Conservation (phyloP, 2,888 invertebrate genomes). For the Xylota segnis region DNA sequence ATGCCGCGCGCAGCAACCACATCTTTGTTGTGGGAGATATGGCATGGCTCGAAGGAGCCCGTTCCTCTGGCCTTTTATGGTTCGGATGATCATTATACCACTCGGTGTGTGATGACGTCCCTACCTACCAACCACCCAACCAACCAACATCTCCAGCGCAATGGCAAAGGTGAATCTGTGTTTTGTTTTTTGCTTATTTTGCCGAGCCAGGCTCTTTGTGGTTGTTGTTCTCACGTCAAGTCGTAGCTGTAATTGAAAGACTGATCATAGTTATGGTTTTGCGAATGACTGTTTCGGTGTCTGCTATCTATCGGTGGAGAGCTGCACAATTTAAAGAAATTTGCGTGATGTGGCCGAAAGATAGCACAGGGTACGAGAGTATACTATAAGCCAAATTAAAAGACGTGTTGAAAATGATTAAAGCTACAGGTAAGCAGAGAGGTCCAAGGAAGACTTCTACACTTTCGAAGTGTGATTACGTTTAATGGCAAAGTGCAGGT, state of each 20-base stretch:
- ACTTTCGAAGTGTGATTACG: neutral
- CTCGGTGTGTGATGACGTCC: constrained; percentile 34
- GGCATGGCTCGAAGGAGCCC: constrained; percentile 29
- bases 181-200: neutral
- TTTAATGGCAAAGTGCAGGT: neutral
- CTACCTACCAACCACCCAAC: neutral
- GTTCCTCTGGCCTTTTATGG: constrained; percentile 66
- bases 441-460: neutral
- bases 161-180: constrained; percentile 62
- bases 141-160: constrained; percentile 23
- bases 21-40: constrained; percentile 28
- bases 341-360: constrained; percentile 11
- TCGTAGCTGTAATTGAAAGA: constrained; percentile 68
- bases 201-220: constrained; percentile 22
- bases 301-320: constrained; percentile 46
- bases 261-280: constrained; percentile 67
- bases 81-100: constrained; percentile 56
- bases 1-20: constrained; percentile 40
- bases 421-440: neutral
- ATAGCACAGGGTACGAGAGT: neutral
- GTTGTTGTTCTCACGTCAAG: constrained; percentile 31
- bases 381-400: neutral
- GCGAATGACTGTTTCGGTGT: constrained; percentile 51
- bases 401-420: neutral
- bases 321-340: constrained; percentile 28